These are phyloP conservation scores for Strix uralensis DNA, from an alignment of 2,113 vertebrate species.

Conservation along the genomic window DNA sequence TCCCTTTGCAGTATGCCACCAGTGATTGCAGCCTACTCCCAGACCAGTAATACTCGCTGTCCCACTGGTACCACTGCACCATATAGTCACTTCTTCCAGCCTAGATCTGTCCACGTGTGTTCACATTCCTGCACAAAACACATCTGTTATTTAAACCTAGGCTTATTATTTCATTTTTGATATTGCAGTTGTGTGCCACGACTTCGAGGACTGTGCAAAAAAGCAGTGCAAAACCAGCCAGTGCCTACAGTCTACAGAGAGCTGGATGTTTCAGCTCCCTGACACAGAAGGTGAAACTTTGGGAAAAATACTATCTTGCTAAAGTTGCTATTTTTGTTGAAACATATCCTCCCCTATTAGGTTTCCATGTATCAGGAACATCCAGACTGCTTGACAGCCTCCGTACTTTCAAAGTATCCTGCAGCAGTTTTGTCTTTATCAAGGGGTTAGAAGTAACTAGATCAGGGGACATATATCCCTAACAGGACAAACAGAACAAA, in stretches of 20 bases:
- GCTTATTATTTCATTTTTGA: neutral
- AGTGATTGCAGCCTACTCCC: neutral
- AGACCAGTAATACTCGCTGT: fast-evolving
- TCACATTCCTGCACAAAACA: neutral
- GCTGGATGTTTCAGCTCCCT: neutral
- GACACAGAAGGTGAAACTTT: conserved; percentile 27
- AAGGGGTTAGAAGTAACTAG: neutral
- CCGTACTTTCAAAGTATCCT: conserved; percentile 23
- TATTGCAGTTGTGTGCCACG: neutral
- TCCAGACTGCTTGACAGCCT: conserved; percentile 21
- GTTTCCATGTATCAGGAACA: conserved; percentile 32
- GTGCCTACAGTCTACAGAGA: neutral
- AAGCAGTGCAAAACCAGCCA: neutral
- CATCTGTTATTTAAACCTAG: neutral
- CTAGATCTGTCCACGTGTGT: neutral
- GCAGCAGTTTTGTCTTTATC: conserved; percentile 2
- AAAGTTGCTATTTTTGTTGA: conserved; percentile 48
- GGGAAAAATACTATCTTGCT: neutral
- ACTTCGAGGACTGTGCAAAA: neutral
- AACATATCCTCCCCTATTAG: conserved; percentile 22
- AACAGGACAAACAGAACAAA: conserved; percentile 6
- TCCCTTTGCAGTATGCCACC: neutral
- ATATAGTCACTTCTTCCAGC: neutral
- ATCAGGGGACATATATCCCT: neutral
- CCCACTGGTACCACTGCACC: no score